phyloP scores from a whole-genome alignment of 2,797 vertebrate genomes.

The Erithacus rubecula region DNA sequence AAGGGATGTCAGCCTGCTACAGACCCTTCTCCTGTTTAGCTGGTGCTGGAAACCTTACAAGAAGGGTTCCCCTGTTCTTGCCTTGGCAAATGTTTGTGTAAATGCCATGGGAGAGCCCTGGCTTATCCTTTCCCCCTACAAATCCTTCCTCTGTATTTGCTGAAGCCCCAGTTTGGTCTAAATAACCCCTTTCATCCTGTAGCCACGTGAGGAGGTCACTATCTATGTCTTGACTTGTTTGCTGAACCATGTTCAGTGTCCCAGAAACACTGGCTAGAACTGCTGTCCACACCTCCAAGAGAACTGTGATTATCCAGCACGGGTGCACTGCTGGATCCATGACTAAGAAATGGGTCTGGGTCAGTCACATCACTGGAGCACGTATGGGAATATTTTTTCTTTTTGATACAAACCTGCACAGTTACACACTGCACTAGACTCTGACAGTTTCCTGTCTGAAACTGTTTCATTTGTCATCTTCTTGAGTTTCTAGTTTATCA shows the following conservation, averaged over 20 bases:
- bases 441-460: constrained; percentile 18
- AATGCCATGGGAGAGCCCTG: background rate
- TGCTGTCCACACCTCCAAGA: background rate
- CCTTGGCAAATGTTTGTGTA: background rate
- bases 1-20: background rate
- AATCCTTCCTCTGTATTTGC: background rate
- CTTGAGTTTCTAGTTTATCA: background rate
- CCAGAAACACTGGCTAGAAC: background rate
- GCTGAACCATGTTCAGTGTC: background rate
- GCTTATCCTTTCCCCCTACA: background rate
- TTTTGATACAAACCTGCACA: background rate
- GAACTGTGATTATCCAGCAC: background rate
- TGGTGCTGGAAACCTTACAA: background rate
- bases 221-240: background rate
- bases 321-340: background rate
- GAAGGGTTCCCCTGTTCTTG: background rate
- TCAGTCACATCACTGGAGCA: background rate
- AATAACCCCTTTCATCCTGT: background rate
- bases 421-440: background rate
- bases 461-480: background rate
- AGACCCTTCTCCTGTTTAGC: background rate
- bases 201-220: background rate
- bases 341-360: background rate
- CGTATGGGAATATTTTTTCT: background rate
- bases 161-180: background rate